Base-by-base conservation (phyloP, 2,797 vertebrate genomes). In the Nannoperca obscura region DNA sequence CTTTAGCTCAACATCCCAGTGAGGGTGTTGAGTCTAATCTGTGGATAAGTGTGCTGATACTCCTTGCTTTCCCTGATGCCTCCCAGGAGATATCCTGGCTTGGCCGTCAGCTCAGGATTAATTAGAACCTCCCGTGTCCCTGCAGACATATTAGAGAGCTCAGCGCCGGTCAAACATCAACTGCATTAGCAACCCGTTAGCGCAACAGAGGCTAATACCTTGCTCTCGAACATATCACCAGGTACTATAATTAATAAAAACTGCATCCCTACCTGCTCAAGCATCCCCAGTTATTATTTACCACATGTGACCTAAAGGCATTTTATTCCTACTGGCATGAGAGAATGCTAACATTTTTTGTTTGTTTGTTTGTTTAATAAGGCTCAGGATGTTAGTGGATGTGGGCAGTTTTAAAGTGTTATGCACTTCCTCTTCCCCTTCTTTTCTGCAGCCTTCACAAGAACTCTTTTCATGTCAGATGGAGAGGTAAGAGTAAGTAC, bases 111-210 rank as follows among this genome's bases (percentile, higher is more conserved):
- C 88, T 89, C 91, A 93, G 91, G 94, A 95, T 95, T 95, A 95
- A 96, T 95, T 95, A 95, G 94, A 91, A 93, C 85, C 90, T 90
- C 80, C 79, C 1, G 61, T 12, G 84, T 95, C 94, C 94, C 94
- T 63, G 80, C 86, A 94, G 94, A 95, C 89, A 79, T 91, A 94
- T 96, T 95, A 95, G 92, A 82, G 91, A 94, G 92, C 93, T 94
- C 90, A 94, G 93, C 71, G 86, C 88, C 91, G 93, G 94, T 96
- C 94, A 95, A 94, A 94, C 87, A 90, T 90, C 90, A 88, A 84
- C 72, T 59, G 74, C 88, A 93, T 95, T 95, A 94, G 90, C 90
- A 89, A 80, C 83, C 86, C 82, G 86, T 90, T 92, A 90, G 92
- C 78, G 74, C 89, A 86, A 83, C 89, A 86, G 76, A 90, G 91